A percentile compares a stretch with the other conserved stretches of the same genome.
Evolutionary conservation across 2,797 vertebrate genomes (phyloP).

Genomic region (Dryobates pubescens): DNA sequence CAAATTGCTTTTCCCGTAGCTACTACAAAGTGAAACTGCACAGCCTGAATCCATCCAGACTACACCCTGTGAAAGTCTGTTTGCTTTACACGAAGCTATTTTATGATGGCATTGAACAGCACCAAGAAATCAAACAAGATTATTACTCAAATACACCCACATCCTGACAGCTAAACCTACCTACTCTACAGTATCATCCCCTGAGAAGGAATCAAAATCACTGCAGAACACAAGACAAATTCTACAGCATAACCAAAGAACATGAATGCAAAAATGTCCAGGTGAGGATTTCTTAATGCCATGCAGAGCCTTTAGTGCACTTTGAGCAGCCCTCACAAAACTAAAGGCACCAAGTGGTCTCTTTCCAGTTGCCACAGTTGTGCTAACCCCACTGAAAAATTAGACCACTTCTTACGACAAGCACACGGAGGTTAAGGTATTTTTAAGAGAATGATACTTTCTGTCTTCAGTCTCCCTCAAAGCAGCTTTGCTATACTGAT

Average conservation of each 20-base stretch:
- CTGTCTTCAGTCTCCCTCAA: not conserved
- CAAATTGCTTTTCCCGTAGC: not conserved
- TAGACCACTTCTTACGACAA: not conserved
- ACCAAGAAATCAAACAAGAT: conserved; percentile 24
- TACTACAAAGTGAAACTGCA: not conserved
- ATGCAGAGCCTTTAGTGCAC: not conserved
- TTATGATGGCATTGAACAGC: not conserved
- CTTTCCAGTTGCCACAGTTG: not conserved
- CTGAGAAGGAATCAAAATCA: not conserved
- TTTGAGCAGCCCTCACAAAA: not conserved
- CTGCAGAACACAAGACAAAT: not conserved
- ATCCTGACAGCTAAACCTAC: not conserved
- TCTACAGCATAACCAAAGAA: not conserved
- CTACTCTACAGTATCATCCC: not conserved
- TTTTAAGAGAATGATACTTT: not conserved
- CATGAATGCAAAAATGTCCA: not conserved
- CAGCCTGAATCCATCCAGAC: not conserved
- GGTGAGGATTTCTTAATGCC: not conserved
- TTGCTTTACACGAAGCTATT: conserved; percentile 12
- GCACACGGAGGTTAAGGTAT: accelerated
- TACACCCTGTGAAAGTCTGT: not conserved
- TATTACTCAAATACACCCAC: not conserved
- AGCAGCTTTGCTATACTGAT: not conserved
- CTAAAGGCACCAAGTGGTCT: not conserved
- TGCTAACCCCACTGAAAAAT: not conserved